Percentiles rank a stretch among this genome's conserved stretches.
phyloP scores from a whole-genome alignment of 1,140 invertebrate species.

The Meloidogyne chitwoodi region DNA sequence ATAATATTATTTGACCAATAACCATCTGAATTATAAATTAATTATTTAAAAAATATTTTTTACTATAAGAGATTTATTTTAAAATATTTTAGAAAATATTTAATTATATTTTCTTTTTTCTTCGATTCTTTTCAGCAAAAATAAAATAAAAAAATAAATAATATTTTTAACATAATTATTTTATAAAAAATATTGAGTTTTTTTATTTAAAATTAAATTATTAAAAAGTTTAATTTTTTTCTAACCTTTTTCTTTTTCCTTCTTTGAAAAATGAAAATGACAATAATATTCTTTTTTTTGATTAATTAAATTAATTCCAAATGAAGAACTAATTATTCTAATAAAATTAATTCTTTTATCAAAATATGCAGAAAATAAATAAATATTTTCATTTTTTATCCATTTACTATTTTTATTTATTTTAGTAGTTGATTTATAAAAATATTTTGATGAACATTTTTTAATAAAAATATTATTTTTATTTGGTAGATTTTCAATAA shows the following conservation, averaged over 20 bases:
- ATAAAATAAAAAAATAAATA: no score
- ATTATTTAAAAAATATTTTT: neutral
- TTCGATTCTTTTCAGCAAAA: no score
- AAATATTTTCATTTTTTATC: conserved; percentile 19
- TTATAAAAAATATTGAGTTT: no score
- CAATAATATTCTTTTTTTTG: neutral
- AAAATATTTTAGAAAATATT: no score
- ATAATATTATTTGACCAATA: conserved; percentile 1
- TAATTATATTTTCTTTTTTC: no score
- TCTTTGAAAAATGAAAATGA: neutral
- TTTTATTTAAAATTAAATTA: neutral
- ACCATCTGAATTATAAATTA: neutral
- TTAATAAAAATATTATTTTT: neutral
- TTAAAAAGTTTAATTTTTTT: neutral
- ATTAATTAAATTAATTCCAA: neutral
- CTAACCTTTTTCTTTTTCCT: neutral
- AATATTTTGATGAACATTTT: neutral
- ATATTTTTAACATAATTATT: no score
- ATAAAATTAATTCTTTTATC: conserved; percentile 8
- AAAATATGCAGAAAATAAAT: conserved; percentile 25
- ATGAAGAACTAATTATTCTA: conserved; percentile 1
- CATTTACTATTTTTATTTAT: neutral
- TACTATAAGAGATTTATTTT: no score
- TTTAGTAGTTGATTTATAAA: neutral
- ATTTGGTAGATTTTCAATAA: neutral